Percentiles rank a stretch among this genome's conserved stretches.
These are phyloP conservation scores for Scomber japonicus DNA, from an alignment of 2,113 vertebrate species.

Conservation along the genomic window DNA sequence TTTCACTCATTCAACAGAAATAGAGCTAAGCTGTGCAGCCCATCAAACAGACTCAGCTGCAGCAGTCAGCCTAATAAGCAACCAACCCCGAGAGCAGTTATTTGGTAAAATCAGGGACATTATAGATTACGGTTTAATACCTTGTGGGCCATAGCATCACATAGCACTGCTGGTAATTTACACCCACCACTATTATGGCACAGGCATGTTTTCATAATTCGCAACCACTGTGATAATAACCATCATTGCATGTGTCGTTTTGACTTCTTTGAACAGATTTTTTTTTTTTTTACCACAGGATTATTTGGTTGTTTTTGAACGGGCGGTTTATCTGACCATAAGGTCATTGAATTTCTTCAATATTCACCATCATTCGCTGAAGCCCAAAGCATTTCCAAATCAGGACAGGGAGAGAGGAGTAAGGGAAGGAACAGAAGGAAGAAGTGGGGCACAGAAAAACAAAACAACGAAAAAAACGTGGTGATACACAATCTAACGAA, in stretches of 20 bases:
- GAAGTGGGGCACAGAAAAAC: slow-evolving; percentile 62
- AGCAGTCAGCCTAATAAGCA: slow-evolving; percentile 36
- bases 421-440: slow-evolving; percentile 75
- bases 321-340: slow-evolving; percentile 22
- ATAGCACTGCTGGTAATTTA: slow-evolving; percentile 29
- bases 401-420: slow-evolving; percentile 73
- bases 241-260: slow-evolving; percentile 10
- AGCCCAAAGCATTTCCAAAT: slow-evolving; percentile 83
- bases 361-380: slow-evolving; percentile 72
- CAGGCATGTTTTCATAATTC: slow-evolving; percentile 37
- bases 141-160: slow-evolving; percentile 24
- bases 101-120: slow-evolving; percentile 24
- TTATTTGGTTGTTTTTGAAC: slow-evolving; percentile 10
- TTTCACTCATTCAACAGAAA: slow-evolving; percentile 38
- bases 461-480: slow-evolving; percentile 41
- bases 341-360: slow-evolving; percentile 24
- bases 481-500: slow-evolving; percentile 58
- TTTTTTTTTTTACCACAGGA: not conserved
- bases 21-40: slow-evolving; percentile 8
- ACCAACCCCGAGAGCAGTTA: slow-evolving; percentile 24
- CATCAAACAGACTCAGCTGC: slow-evolving; percentile 25
- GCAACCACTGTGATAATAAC: slow-evolving; percentile 37
- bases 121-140: slow-evolving; percentile 23
- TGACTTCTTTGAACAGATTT: slow-evolving; percentile 10
- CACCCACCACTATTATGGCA: slow-evolving; percentile 31